Conservation (phyloP, 2,888 invertebrate species). For the Tryphoninae sp. region DNA sequence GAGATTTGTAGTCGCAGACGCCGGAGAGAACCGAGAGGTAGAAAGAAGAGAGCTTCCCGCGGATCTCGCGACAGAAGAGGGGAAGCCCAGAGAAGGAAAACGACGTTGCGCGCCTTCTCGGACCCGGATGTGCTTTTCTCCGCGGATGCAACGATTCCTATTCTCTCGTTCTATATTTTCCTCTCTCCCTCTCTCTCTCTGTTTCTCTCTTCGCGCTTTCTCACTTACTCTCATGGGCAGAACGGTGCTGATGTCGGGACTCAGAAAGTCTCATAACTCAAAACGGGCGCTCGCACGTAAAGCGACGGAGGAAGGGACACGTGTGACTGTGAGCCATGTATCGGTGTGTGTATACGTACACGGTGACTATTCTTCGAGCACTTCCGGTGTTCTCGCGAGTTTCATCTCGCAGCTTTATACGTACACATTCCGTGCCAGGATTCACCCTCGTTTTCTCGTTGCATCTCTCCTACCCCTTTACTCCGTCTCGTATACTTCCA, state of each 20-base stretch:
- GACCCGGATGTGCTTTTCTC: slow-evolving; percentile 76
- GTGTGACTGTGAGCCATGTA: slow-evolving; percentile 3
- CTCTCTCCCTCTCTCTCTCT: slow-evolving; percentile 1
- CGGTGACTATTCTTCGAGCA: slow-evolving; percentile 71
- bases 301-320: background rate
- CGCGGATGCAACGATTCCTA: slow-evolving; percentile 72
- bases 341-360: slow-evolving; percentile 15
- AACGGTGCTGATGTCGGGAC: slow-evolving; percentile 50
- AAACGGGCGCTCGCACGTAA: slow-evolving; percentile 63
- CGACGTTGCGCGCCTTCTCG: slow-evolving; percentile 69
- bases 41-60: slow-evolving; percentile 15
- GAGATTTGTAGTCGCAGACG: slow-evolving; percentile 73
- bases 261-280: slow-evolving; percentile 79
- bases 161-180: background rate
- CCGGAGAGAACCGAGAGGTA: background rate
- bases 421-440: slow-evolving; percentile 76
- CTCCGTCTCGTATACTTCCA: slow-evolving; percentile 47
- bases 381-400: slow-evolving; percentile 72
- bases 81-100: slow-evolving; percentile 69
- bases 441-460: slow-evolving; percentile 67
- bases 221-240: background rate
- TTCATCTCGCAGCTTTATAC: slow-evolving; percentile 7
- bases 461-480: slow-evolving; percentile 52
- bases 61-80: slow-evolving; percentile 7
- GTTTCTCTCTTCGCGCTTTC: slow-evolving; percentile 2